phyloP scores from a whole-genome alignment of 1,140 invertebrate genomes.

The Venturia canescens region DNA sequence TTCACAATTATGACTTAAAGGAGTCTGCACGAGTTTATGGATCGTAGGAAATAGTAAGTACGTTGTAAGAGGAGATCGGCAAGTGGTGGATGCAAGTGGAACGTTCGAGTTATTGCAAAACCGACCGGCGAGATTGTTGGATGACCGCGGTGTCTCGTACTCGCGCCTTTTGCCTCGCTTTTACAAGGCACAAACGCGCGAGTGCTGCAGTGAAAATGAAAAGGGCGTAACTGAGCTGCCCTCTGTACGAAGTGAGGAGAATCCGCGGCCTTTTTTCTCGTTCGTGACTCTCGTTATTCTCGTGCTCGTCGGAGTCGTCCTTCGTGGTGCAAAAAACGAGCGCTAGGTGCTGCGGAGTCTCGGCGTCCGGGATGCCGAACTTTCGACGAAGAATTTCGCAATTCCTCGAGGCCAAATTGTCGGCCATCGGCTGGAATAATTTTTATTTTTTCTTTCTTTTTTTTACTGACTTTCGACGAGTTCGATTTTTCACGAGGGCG shows the following conservation, averaged over 20 bases:
- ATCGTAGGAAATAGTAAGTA: not conserved
- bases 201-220: not conserved
- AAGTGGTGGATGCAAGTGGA: conserved; percentile 6
- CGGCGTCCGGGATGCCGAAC: not conserved
- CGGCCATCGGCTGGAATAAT: not conserved
- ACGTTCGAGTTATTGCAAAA: not conserved
- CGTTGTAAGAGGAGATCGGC: not conserved
- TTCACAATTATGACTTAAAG: no score
- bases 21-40: no score
- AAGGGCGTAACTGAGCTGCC: not conserved
- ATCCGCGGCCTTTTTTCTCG: not conserved
- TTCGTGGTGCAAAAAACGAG: not conserved
- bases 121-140: not conserved
- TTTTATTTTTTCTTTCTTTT: not conserved
- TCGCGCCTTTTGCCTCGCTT: conserved; percentile 1
- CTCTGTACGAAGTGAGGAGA: not conserved
- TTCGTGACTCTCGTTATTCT: not conserved
- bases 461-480: no score
- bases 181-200: not conserved
- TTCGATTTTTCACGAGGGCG: no score
- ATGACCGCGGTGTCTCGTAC: not conserved
- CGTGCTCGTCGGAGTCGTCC: not conserved
- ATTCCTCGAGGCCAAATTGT: not conserved
- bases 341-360: not conserved
- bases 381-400: not conserved